Evolutionary conservation across 2,113 vertebrate genomes (phyloP).

Genomic region (Triplophysa rosa): DNA sequence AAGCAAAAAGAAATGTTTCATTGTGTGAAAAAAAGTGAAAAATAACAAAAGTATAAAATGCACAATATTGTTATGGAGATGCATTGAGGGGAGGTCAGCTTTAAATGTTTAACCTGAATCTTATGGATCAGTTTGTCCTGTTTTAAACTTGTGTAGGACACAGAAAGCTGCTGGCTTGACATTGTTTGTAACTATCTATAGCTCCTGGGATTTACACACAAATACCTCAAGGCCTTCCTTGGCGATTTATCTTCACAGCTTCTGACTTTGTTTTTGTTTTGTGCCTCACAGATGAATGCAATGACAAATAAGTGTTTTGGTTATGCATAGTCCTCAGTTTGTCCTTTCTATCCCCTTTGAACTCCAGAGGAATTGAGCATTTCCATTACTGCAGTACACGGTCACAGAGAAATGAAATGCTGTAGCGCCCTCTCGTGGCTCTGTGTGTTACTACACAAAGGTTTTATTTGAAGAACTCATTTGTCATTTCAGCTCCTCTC

Average conservation of each 20-base stretch:
- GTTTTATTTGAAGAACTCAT: background rate
- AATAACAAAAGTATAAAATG: background rate
- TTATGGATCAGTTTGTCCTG: background rate
- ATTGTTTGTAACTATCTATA: slow-evolving; percentile 26
- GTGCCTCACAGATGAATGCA: background rate
- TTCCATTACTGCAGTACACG: background rate
- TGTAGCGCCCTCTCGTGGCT: background rate
- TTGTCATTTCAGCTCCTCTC: background rate
- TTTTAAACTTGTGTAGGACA: background rate
- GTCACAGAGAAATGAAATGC: background rate
- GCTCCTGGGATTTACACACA: slow-evolving; percentile 10
- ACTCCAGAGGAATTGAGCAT: background rate
- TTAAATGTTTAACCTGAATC: background rate
- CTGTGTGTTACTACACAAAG: background rate
- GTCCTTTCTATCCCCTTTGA: background rate
- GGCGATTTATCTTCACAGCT: background rate
- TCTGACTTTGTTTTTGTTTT: background rate
- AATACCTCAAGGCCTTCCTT: slow-evolving; percentile 1
- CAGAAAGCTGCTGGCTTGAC: background rate
- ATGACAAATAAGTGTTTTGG: background rate
- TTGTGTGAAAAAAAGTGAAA: background rate
- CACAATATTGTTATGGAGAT: background rate
- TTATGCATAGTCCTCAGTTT: background rate
- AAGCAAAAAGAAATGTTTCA: background rate
- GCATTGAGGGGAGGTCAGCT: background rate